These are phyloP conservation scores for Belonocnema kinseyi DNA, from an alignment of 1,140 invertebrate species.

Conservation along the genomic window DNA sequence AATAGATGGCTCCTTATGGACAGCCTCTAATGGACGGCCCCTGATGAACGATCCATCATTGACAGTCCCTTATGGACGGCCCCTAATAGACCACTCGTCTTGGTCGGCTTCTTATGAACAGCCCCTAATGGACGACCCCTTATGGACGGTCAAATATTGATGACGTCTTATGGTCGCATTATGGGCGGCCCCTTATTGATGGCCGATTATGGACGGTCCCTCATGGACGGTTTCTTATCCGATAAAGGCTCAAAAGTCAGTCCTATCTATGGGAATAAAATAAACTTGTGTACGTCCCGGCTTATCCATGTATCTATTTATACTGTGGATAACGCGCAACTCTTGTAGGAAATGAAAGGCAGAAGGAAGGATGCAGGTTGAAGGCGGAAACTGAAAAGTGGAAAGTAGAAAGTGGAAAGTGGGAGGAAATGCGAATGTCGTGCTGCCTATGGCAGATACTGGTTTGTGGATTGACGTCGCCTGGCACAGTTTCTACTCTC, in stretches of 20 bases:
- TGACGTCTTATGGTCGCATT: too few species aligned
- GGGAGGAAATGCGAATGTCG: slow-evolving; percentile 8
- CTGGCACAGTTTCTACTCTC: slow-evolving; percentile 12
- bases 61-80: too few species aligned
- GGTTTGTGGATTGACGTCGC: slow-evolving; percentile 9
- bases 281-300: neutral
- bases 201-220: too few species aligned
- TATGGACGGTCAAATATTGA: too few species aligned
- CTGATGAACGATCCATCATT: too few species aligned
- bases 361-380: too few species aligned
- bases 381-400: neutral
- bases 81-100: too few species aligned
- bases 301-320: neutral
- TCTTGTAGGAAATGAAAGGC: neutral
- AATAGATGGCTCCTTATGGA: too few species aligned
- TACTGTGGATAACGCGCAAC: neutral
- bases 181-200: too few species aligned
- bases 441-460: slow-evolving; percentile 10
- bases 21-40: too few species aligned
- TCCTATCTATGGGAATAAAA: slow-evolving; percentile 42
- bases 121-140: too few species aligned
- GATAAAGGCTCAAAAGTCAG: slow-evolving; percentile 39
- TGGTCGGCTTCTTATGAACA: too few species aligned
- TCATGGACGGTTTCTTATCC: slow-evolving; percentile 1
- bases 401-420: neutral